A percentile compares a stretch with the other conserved stretches of the same genome.
Evolutionary conservation across 1,140 invertebrate species (phyloP).

Genomic region (Ectropis grisescens): DNA sequence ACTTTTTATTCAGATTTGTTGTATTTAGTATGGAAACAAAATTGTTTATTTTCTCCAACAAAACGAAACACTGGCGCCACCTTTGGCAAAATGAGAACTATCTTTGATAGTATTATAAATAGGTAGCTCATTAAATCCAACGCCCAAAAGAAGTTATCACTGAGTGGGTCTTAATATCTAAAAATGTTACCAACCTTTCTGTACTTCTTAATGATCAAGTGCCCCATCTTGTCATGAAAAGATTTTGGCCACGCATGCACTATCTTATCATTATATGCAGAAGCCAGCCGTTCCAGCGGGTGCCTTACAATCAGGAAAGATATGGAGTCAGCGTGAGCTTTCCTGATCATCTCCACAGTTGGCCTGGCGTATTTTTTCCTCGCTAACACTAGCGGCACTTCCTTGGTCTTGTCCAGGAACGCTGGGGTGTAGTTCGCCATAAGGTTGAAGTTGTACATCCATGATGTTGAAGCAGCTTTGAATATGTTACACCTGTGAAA

Average conservation of each 20-base stretch:
- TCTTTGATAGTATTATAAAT: too few species aligned
- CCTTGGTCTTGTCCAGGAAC: slow-evolving; percentile 81
- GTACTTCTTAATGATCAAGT: slow-evolving; percentile 81
- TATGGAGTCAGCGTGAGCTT: slow-evolving; percentile 71
- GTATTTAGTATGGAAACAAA: too few species aligned
- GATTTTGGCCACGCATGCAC: slow-evolving; percentile 85
- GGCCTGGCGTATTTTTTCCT: slow-evolving; percentile 84
- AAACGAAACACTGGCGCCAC: too few species aligned
- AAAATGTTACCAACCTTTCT: too few species aligned
- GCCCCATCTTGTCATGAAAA: slow-evolving; percentile 83
- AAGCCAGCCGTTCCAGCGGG: slow-evolving; percentile 90
- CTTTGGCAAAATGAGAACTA: too few species aligned
- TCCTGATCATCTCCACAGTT: slow-evolving; percentile 74
- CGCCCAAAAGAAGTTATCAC: too few species aligned
- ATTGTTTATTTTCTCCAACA: too few species aligned
- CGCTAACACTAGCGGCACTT: slow-evolving; percentile 82
- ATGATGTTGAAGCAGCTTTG: slow-evolving; percentile 88
- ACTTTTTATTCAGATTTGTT: too few species aligned
- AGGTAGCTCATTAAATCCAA: too few species aligned
- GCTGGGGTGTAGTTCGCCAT: slow-evolving; percentile 84
- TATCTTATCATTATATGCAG: slow-evolving; percentile 91
- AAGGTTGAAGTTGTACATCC: slow-evolving; percentile 92
- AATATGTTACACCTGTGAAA: slow-evolving; percentile 82
- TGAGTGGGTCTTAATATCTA: too few species aligned
- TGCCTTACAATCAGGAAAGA: slow-evolving; percentile 91